Percentiles rank a stretch among this genome's conserved stretches.
These are phyloP conservation scores for Danionella dracula DNA, from an alignment of 2,797 vertebrate genomes.

Conservation along the genomic window DNA sequence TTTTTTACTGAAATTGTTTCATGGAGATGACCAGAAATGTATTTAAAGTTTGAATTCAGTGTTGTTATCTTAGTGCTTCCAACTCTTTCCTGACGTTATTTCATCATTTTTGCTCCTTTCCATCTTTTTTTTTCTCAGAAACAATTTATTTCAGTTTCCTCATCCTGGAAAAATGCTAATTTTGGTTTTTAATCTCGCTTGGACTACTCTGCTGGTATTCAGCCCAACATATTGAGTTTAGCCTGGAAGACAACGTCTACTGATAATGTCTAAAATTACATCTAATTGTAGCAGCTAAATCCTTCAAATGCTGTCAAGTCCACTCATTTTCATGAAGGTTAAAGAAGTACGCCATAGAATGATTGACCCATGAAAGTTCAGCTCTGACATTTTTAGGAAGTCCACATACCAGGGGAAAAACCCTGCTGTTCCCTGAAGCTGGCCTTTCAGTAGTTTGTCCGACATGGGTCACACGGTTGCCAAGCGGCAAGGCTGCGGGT, in stretches of 20 bases:
- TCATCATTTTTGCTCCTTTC: no score
- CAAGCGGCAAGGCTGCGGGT: conserved; percentile 19
- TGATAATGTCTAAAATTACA: background rate
- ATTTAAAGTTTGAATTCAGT: no score
- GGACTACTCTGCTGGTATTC: no score
- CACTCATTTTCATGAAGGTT: background rate
- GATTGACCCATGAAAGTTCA: conserved; percentile 1
- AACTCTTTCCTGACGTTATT: no score
- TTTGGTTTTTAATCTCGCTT: no score
- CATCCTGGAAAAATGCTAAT: no score
- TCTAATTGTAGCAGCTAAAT: background rate
- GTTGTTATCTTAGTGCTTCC: no score
- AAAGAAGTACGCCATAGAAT: background rate
- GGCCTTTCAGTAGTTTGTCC: conserved; percentile 19
- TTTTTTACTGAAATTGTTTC: no score
- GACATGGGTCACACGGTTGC: background rate
- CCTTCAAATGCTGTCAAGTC: conserved; percentile 3
- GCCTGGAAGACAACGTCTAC: background rate
- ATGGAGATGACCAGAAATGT: no score
- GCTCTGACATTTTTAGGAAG: background rate
- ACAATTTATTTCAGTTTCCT: no score
- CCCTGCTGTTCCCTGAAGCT: conserved; percentile 44
- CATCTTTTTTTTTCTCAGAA: no score
- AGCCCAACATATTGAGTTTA: no score
- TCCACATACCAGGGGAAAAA: conserved; percentile 29